Evolutionary conservation across 2,797 vertebrate species (phyloP), one percentile per base, ranked within the genome.

Genomic region (Pempheris klunzingeri): DNA sequence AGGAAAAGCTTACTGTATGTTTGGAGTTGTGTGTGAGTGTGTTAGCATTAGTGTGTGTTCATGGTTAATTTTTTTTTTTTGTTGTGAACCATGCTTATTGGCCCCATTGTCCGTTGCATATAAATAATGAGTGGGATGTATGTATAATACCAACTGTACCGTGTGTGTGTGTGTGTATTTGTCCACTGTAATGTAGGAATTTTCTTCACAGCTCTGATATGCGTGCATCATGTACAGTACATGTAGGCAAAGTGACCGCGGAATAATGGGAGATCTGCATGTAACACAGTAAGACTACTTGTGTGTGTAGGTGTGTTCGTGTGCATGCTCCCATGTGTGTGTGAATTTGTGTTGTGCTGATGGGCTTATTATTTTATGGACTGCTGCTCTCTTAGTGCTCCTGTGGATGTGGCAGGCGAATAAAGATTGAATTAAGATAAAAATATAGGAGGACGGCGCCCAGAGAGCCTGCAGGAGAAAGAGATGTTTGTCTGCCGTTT

Each of bases 351-450:
- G 80, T 85, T 84, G 91, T 80, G 86, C 85, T 92, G 88, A 94
- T 93, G 89, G 94, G 88, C 90, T 93, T 94, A 95, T 95, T 95
- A 94, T 94, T 94, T 93, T 93, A 95, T 92, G 92, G 92, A 89
- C 92, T 86, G 85, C 91, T 94, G 92, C 91, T 90, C 88, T 91
- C 88, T 92, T 90, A 90, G 92, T 90, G 90, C 91, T 90, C 87
- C 82, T 82, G 90, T 90, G 92, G 90, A 92, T 91, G 90, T 91
- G 90, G 91, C 84, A 88, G 85, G 74, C 84, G 90, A 93, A 93
- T 90, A 92, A 91, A 94, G 92, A 95, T 94, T 94, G 91, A 94
- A 96, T 95, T 94, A 95, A 95, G 94, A 95, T 95, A 89, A 93
- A 88, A 92, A 92, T 90, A 92, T 84, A 87, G 90, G 75, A 85